Evolutionary conservation across 2,113 vertebrate species (phyloP).

Genomic region (Andinoacara biseriatus): DNA sequence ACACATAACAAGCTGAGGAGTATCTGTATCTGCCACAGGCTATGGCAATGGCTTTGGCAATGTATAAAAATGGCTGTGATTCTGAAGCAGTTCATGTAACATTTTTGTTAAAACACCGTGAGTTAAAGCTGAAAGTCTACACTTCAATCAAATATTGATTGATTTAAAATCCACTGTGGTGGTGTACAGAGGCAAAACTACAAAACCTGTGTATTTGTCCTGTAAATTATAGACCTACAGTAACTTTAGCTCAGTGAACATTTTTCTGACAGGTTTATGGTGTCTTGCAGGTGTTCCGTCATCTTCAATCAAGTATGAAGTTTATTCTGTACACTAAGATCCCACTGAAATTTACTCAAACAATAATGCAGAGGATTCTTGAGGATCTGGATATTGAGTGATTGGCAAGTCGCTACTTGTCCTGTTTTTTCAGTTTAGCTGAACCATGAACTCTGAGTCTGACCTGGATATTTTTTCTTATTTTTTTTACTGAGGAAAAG

Average conservation of each 20-base stretch:
- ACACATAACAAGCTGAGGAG: too few relatives aligned
- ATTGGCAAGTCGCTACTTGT: background rate
- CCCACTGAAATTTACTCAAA: background rate
- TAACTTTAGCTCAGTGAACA: background rate
- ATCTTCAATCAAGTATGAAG: background rate
- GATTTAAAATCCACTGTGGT: background rate
- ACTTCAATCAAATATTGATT: background rate
- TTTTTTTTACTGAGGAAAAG: background rate
- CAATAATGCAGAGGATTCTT: background rate
- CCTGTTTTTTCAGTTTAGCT: background rate
- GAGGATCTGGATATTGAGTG: background rate
- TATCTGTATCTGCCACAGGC: too few relatives aligned
- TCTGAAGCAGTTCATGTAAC: background rate
- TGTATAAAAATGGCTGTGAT: too few relatives aligned
- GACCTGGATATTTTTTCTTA: background rate
- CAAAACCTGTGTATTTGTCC: background rate
- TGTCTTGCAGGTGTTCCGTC: background rate
- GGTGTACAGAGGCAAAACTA: background rate
- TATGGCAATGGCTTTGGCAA: too few relatives aligned
- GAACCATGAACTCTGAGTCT: background rate
- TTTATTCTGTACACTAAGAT: background rate
- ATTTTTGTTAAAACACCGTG: background rate
- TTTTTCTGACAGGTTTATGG: background rate
- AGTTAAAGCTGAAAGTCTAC: background rate
- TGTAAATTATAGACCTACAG: background rate